Evolutionary conservation across 2,888 invertebrate genomes (phyloP), one percentile per base, ranked within the genome.

Genomic region (Melinopterus prodromus): DNA sequence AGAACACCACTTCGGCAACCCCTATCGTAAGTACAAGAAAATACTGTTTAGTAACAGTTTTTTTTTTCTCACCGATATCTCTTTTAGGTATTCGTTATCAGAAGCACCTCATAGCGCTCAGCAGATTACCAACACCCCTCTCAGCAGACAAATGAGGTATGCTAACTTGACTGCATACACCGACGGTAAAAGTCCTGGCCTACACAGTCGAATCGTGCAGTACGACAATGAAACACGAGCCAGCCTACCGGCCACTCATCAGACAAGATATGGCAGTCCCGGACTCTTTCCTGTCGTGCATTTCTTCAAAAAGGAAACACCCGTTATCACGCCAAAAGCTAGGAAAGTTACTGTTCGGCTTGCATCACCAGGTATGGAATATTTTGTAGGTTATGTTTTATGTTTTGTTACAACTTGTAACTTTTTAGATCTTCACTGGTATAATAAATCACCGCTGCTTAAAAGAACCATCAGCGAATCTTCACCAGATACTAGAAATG

Each of bases 151-250:
- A 14, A 14, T 70, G 69, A 76, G 35, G 9, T 6, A 36, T 16
- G 36, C 15, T 35, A 69, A 84, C 84, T 78, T 78, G 87, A 89
- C 35, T 76, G 87, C 88, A 16, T 91, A 89, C 83, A 90, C 90
- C 14, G 91, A 92, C 84, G 89, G 90, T 4, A 90, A 90, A 84
- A 92, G 91, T 84, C 90, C 90, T 75, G 91, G 92, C 0, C 84
- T 91, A 77, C 86, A 90, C 1, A 88, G 89, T n/a, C 88, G 92
- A 7, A 88, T 91, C 80, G 90, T 91, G 0, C 89, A 89, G 82
- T 91, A 92, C 81, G 90, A 90, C 81, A 90, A 90, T 26, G 88
- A 88, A 83, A 78, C 81, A 5, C 82, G 83, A 78, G 85, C 86
- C 77, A 84, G 84, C 53, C 83, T 82, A 69, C 78, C 80, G 36